phyloP scores from a whole-genome alignment of 2,113 vertebrate species.

The Megaceryle torquata region DNA sequence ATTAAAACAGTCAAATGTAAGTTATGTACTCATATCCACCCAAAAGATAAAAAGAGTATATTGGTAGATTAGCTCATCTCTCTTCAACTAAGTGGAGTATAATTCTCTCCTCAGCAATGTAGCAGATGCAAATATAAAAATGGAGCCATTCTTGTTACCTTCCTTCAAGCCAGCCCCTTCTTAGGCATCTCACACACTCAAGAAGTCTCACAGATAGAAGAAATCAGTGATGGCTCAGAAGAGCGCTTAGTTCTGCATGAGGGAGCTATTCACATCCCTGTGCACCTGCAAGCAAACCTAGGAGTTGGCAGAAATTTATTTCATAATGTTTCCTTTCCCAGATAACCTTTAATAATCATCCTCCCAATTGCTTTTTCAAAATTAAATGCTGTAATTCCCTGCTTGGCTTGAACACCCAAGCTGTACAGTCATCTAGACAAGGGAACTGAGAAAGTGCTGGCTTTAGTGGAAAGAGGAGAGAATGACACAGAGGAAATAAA shows the following conservation, averaged over 20 bases:
- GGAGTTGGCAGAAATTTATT: not conserved
- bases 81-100: not conserved
- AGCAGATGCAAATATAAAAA: not conserved
- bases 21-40: not conserved
- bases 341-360: constrained; percentile 28
- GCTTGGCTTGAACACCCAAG: not conserved
- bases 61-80: not conserved
- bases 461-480: not conserved
- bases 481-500: not conserved
- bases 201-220: not conserved
- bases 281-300: not conserved
- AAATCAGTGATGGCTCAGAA: fast-evolving
- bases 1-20: not conserved
- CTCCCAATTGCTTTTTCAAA: not conserved
- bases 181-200: not conserved
- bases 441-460: not conserved
- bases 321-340: not conserved
- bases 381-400: constrained; percentile 14
- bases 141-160: fast-evolving
- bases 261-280: not conserved
- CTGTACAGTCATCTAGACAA: not conserved
- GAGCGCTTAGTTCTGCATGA: not conserved
- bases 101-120: not conserved
- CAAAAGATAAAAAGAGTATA: not conserved
- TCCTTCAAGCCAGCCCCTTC: not conserved